Conservation (phyloP, 2,113 vertebrate species). For the Phalacrocorax pelagicus region DNA sequence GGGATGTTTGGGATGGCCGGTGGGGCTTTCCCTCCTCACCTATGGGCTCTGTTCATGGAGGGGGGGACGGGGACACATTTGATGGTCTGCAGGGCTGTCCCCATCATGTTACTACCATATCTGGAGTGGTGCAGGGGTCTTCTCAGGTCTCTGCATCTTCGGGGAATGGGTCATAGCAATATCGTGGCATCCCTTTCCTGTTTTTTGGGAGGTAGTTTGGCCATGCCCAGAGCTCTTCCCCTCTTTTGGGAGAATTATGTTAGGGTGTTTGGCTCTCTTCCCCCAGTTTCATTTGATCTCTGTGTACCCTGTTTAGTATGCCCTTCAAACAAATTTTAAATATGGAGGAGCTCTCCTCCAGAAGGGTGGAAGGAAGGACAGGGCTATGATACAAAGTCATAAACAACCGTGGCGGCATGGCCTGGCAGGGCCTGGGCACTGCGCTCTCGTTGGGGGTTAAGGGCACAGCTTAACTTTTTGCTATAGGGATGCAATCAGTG, state of each 20-base stretch:
- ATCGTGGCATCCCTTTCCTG: not conserved
- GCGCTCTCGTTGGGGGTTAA: not conserved
- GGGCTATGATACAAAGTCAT: no score
- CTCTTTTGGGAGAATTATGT: not conserved
- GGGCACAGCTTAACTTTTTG: not conserved
- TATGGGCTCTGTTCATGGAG: not conserved
- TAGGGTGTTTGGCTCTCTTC: not conserved
- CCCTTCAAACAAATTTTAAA: not conserved
- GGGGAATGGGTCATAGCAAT: not conserved
- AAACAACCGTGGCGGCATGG: not conserved
- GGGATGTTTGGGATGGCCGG: not conserved
- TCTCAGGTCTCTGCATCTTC: not conserved
- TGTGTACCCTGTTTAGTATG: not conserved
- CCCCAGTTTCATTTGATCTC: not conserved
- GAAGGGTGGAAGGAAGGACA: not conserved
- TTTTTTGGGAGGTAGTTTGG: not conserved
- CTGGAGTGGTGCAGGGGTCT: not conserved
- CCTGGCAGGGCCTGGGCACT: no score
- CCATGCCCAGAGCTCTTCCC: not conserved
- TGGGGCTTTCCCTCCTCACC: not conserved
- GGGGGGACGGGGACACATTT: not conserved
- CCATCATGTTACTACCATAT: not conserved
- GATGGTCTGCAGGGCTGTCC: not conserved
- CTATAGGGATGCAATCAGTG: not conserved
- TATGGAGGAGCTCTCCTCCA: not conserved